Evolutionary conservation across 2,888 invertebrate species (phyloP), one percentile per base, ranked within the genome.

Genomic region (Nomada ferruginata): DNA sequence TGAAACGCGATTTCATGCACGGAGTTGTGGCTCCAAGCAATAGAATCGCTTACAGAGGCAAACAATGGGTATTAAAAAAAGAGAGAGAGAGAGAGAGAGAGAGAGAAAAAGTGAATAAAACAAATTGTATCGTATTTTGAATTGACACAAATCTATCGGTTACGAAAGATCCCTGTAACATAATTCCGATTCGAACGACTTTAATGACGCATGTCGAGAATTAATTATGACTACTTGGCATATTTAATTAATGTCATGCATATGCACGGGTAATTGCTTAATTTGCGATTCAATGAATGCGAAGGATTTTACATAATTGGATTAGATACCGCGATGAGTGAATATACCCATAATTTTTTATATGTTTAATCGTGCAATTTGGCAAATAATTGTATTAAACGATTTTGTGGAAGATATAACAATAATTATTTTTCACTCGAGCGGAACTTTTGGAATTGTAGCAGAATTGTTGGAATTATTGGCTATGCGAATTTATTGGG

Each of bases 1-100:
- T 47, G 50, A 52, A 73, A 76, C 26, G 50, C 29, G 76, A 82
- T 78, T 74, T 68, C 63, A 15, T 15, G 29, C 13, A 63, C 13
- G 20, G 18, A 52, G 47, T 55, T n/a, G 13, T 29, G 57, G 36
- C 52, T 53, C 42, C 50, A 55, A 52, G n/a, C 64, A 2, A 36
- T 15, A 3, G 15, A 53, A 29, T 20, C n/a, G 36, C n/a, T n/a
- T n/a, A 11, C 1, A 18, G n/a, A 15, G 53, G 26, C 13, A 52
- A 23, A 53, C 44, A 13, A n/a, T 0, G 2, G 11, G 20, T 47
- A 29, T 53, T 9, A 0, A 0, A 2, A 36, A 66, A 59, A 47
- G 20, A 11, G 13, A 0, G 1, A 4, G 18, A 7, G 29, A 7
- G 20, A 20, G 20, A 20, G 20, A 11, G 13, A 0, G 2, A 29